A percentile compares a stretch with the other conserved stretches of the same genome.
Evolutionary conservation across 2,113 vertebrate genomes (phyloP).

Genomic region (Triplophysa siluroides): DNA sequence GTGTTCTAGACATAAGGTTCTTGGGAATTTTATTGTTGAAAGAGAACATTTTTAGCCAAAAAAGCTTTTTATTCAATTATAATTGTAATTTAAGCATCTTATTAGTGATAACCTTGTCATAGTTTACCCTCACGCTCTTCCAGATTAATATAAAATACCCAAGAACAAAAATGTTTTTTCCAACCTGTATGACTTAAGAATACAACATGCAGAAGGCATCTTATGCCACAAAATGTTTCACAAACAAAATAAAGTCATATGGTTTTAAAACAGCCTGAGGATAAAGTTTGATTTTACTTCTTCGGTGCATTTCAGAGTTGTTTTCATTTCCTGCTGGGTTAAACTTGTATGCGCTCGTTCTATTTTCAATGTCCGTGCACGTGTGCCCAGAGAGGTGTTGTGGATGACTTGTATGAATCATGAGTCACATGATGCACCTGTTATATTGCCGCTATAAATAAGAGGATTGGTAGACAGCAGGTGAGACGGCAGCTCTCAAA

Average conservation of each 20-base stretch:
- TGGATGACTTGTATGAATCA: conserved; percentile 27
- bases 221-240: too few species aligned
- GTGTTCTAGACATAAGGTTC: not conserved
- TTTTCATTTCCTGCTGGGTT: not conserved
- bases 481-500: conserved; percentile 19
- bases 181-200: too few species aligned
- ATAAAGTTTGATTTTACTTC: not conserved
- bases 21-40: not conserved
- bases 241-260: too few species aligned
- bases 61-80: too few species aligned
- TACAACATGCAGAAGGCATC: too few species aligned
- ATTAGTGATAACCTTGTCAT: not conserved
- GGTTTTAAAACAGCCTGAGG: too few species aligned
- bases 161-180: too few species aligned
- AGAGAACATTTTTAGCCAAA: not conserved
- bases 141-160: too few species aligned
- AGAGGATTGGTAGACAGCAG: conserved; percentile 10
- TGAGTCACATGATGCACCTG: not conserved
- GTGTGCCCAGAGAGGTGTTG: not conserved
- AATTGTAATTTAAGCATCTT: not conserved
- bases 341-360: not conserved
- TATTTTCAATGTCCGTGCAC: not conserved
- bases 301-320: not conserved
- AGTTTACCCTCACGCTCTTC: too few species aligned
- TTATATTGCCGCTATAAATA: conserved; percentile 26